A percentile compares a stretch with the other conserved stretches of the same genome.
phyloP scores from a whole-genome alignment of 2,888 invertebrate species.

The Thumatha senex region DNA sequence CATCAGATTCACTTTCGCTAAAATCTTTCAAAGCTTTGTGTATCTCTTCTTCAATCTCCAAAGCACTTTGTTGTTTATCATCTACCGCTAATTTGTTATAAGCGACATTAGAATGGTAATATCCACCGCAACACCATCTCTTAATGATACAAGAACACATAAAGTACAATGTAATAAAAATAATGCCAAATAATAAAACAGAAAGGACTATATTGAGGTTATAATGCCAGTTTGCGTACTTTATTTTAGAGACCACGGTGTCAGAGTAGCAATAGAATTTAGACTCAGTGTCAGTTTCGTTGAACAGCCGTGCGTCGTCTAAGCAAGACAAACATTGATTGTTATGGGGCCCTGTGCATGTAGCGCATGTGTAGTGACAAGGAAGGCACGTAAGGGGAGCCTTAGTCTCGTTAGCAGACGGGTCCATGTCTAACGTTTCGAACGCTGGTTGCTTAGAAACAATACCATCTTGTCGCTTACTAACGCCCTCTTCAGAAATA shows the following conservation, averaged over 20 bases:
- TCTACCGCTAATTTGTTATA: constrained; percentile 72
- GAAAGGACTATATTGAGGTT: constrained; percentile 68
- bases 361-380: constrained; percentile 90
- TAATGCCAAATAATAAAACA: constrained; percentile 58
- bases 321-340: constrained; percentile 87
- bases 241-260: constrained; percentile 67
- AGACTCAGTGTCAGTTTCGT: constrained; percentile 60
- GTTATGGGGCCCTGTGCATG: constrained; percentile 87
- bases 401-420: constrained; percentile 44
- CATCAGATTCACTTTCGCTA: constrained; percentile 72
- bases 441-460: constrained; percentile 41
- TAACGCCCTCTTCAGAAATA: constrained; percentile 52
- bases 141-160: constrained; percentile 53
- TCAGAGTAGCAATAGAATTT: constrained; percentile 80
- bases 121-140: constrained; percentile 52
- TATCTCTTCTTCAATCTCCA: constrained; percentile 73
- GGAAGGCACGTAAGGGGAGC: constrained; percentile 80
- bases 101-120: constrained; percentile 62
- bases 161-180: constrained; percentile 53
- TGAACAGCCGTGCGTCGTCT: constrained; percentile 84
- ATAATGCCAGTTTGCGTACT: constrained; percentile 72
- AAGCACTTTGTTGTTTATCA: constrained; percentile 65
- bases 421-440: constrained; percentile 70
- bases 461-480: constrained; percentile 58
- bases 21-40: constrained; percentile 66